These are phyloP conservation scores for Liparis tanakae DNA, from an alignment of 2,797 vertebrate species.

Conservation along the genomic window DNA sequence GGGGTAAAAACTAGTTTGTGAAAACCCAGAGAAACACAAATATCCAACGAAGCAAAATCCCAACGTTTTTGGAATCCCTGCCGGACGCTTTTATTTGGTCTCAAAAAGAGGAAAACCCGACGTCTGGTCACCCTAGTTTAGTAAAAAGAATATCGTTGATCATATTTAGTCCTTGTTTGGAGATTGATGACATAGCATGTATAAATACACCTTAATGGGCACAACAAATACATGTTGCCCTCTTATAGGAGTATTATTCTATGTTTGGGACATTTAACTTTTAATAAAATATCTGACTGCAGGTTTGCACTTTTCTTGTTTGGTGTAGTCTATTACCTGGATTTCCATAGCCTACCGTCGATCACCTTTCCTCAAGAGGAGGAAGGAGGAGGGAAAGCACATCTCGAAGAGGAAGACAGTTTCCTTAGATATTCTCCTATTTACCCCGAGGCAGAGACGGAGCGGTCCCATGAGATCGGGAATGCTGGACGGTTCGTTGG, in stretches of 20 bases:
- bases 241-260: background rate
- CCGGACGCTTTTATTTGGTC: too few species aligned
- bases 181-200: background rate
- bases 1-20: too few species aligned
- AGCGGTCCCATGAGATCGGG: constrained; percentile 22
- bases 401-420: background rate
- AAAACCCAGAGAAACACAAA: too few species aligned
- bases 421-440: constrained; percentile 21
- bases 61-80: too few species aligned
- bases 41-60: too few species aligned
- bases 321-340: constrained; percentile 6
- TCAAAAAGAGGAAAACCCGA: too few species aligned
- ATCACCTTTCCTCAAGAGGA: background rate
- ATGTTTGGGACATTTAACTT: background rate
- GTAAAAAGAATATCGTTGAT: background rate
- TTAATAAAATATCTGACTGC: background rate
- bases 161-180: background rate
- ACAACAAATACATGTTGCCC: background rate
- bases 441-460: constrained; percentile 16
- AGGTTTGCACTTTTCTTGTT: background rate
- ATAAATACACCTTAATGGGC: background rate
- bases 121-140: too few species aligned
- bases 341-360: constrained; percentile 12
- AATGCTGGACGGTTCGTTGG: constrained; percentile 17
- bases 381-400: constrained; percentile 10